Conservation (phyloP, 2,888 invertebrate genomes). For the Leptopterna dolabrata region DNA sequence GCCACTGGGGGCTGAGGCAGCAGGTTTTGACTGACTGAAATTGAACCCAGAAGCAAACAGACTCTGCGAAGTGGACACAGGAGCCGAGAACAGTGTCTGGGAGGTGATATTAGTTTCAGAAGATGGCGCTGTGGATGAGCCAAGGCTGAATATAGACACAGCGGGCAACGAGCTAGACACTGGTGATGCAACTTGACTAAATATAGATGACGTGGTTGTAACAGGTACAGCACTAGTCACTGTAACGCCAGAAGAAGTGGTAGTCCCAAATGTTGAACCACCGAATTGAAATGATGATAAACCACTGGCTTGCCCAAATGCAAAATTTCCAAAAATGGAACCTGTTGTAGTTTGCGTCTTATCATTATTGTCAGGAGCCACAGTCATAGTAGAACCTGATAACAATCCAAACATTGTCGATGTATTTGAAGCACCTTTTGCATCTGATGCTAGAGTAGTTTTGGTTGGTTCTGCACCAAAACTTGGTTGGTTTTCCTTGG, state of each 20-base stretch:
- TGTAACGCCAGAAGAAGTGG: not conserved
- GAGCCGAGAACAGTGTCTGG: not conserved
- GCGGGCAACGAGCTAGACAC: not conserved
- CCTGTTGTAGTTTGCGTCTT: not conserved
- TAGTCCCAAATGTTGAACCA: not conserved
- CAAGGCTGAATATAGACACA: slow-evolving; percentile 10
- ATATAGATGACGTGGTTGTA: not conserved
- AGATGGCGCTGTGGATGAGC: not conserved
- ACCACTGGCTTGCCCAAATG: not conserved
- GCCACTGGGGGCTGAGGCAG: not conserved
- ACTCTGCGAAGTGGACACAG: not conserved
- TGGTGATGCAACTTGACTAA: not conserved
- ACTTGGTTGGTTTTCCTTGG: not conserved
- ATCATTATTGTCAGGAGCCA: not conserved
- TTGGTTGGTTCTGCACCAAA: not conserved
- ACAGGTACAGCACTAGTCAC: not conserved
- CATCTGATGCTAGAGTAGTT: not conserved
- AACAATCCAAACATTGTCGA: not conserved
- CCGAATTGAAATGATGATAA: not conserved
- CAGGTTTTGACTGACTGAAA: not conserved
- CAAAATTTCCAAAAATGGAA: not conserved
- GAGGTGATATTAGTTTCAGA: slow-evolving; percentile 27
- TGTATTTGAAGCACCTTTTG: not conserved
- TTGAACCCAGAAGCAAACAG: not conserved
- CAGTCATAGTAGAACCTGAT: not conserved